A percentile compares a stretch with the other conserved stretches of the same genome.
Evolutionary conservation across 2,888 invertebrate species (phyloP).

Genomic region (Caenorhabditis angaria): DNA sequence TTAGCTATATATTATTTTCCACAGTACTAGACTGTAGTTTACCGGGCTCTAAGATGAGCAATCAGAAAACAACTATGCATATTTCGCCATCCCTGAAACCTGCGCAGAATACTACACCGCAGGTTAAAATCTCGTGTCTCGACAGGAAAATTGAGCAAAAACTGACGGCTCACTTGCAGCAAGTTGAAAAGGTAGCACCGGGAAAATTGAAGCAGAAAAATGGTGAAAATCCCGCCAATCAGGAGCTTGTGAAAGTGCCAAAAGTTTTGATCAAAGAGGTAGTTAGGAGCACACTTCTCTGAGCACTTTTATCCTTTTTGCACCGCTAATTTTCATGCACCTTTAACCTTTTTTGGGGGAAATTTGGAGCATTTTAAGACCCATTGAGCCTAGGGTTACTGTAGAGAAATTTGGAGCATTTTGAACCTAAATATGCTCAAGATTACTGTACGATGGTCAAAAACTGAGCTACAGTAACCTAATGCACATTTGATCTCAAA

Average conservation of each 20-base stretch:
- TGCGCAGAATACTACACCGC: constrained; percentile 7
- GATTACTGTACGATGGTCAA: no score
- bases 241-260: neutral
- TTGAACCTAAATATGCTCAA: no score
- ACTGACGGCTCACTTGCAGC: constrained; percentile 12
- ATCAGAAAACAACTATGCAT: constrained; percentile 28
- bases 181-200: constrained; percentile 27
- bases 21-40: no score
- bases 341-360: no score
- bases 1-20: no score
- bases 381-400: no score
- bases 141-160: constrained; percentile 50
- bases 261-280: neutral
- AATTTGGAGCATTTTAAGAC: no score
- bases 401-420: no score
- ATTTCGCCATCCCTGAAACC: constrained; percentile 30
- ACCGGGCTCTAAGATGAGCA: neutral
- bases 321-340: no score
- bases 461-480: no score
- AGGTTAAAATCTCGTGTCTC: constrained; percentile 54
- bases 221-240: neutral
- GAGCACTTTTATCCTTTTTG: no score
- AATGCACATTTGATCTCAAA: no score
- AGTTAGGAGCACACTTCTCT: neutral
- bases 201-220: constrained; percentile 16